phyloP scores from a whole-genome alignment of 2,113 vertebrate species.

The Charina bottae region DNA sequence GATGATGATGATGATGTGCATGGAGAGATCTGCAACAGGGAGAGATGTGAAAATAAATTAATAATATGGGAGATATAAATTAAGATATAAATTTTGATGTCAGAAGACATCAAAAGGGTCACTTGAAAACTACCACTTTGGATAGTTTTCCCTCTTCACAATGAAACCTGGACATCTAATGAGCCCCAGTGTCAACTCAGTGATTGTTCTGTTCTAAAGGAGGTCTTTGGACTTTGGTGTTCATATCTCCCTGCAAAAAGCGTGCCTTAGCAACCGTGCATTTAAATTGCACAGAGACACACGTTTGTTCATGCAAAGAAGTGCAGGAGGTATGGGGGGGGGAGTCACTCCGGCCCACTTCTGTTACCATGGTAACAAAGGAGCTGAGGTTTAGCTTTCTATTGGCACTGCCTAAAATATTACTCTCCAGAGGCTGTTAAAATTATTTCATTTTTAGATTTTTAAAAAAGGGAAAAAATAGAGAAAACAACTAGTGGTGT shows the following conservation, averaged over 20 bases:
- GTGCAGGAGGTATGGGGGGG: background rate
- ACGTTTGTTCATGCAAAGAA: background rate
- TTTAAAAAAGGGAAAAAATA: background rate
- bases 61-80: background rate
- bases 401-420: background rate
- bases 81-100: no score
- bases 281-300: background rate
- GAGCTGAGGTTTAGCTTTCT: background rate
- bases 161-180: background rate
- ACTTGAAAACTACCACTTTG: background rate
- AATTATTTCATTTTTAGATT: background rate
- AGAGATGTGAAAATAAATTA: background rate
- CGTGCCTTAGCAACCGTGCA: background rate
- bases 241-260: background rate
- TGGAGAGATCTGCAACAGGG: background rate
- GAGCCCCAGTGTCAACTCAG: background rate
- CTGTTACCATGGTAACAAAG: constrained; percentile 12
- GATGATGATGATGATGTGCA: no score
- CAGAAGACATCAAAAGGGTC: background rate
- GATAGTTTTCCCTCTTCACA: background rate
- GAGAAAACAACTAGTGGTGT: background rate
- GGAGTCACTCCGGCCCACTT: background rate
- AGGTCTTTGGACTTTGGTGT: background rate
- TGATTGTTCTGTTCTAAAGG: background rate
- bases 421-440: background rate